Conservation (phyloP, 2,113 vertebrate species). For the Antechinus flavipes region DNA sequence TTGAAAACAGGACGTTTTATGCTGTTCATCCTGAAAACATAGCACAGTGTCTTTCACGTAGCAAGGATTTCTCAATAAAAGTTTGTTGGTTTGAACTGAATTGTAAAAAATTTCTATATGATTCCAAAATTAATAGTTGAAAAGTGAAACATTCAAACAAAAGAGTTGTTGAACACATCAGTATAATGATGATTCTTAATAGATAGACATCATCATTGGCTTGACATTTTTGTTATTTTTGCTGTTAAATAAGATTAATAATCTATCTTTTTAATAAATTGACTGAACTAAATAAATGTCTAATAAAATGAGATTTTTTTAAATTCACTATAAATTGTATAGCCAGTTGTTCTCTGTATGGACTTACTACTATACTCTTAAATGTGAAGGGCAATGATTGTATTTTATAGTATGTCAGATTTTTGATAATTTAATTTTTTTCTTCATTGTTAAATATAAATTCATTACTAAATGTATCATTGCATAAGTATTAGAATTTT, state of each 20-base stretch:
- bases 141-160: background rate
- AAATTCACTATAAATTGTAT: background rate
- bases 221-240: background rate
- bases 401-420: background rate
- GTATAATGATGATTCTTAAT: background rate
- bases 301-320: background rate
- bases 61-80: background rate
- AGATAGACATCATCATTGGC: background rate
- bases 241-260: background rate
- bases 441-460: background rate
- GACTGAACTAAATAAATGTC: conserved; percentile 3
- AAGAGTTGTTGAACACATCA: background rate
- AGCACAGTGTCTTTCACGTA: background rate
- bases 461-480: background rate
- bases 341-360: background rate
- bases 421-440: background rate
- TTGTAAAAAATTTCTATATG: background rate
- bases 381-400: background rate
- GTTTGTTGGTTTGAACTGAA: background rate
- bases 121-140: conserved; percentile 5
- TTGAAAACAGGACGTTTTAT: background rate
- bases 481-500: background rate
- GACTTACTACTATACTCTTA: background rate
- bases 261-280: background rate
- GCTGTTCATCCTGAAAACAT: background rate